Base-by-base conservation (phyloP, 2,888 invertebrate species). In the Tipula helvola region DNA sequence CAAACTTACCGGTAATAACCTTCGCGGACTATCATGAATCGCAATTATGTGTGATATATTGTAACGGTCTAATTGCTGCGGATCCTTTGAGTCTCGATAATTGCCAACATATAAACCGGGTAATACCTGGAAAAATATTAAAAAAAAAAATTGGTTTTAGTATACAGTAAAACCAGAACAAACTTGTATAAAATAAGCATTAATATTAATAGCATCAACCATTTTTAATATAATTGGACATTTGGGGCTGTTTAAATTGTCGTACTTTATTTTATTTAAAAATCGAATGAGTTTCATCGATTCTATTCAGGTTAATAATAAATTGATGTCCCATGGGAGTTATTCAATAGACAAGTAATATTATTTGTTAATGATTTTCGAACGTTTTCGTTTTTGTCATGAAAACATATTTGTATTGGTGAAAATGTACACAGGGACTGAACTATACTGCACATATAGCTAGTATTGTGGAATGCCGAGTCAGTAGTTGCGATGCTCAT, bases 61-160 rank as follows among this genome's bases (percentile, higher is more conserved):
- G 93, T 96, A 96, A 90, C 96, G 95, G 89, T 96, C 95, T 89
- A 99, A 93, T 92, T 98, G 98, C 88, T 95, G 94, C 57, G 95
- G 93, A 92, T 99, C 98, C 91, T 98, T 98, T 87, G 98, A 97
- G 93, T 99, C 98, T 90, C 98, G 94, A 92, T 98, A 97, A 92
- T 98, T 98, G 88, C 98, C 98, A 89, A 99, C 95, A 92, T 97
- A 99, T 87, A 99, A 94, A 88, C 98, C 98, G 89, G 97, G 96
- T 90, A 99, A 94, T 90, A 99, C 97, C 97, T 97, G 16, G 83
- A 84, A 84, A 36, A 36, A 83, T 28, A 39, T 39, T 8, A 5
- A 8, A 39, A n/a, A 84, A 7, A 83, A 39, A 84, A 28, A 10
- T 28, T 71, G 8, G 2, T 28, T 28, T 71, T 71, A 71, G 71